A percentile compares a stretch with the other conserved stretches of the same genome.
These are phyloP conservation scores for Deroptyus accipitrinus DNA, from an alignment of 2,113 vertebrate genomes.

Conservation along the genomic window DNA sequence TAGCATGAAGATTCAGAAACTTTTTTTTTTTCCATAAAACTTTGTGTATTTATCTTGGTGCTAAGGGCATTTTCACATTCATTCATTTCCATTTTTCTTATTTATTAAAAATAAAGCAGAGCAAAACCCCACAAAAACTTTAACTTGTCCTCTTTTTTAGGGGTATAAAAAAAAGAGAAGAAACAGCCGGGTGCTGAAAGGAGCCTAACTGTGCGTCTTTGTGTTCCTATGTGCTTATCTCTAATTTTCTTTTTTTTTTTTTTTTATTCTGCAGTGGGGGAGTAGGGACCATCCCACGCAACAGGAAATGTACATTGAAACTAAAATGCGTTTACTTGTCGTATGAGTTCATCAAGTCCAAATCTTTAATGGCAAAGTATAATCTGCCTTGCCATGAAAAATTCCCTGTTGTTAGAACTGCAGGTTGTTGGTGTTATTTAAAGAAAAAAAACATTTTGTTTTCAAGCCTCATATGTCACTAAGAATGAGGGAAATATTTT, in stretches of 20 bases:
- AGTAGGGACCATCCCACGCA: slow-evolving; percentile 9
- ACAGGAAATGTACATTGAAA: slow-evolving; percentile 18
- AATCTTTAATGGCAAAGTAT: slow-evolving; percentile 28
- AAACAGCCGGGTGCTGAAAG: background rate
- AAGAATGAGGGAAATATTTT: background rate
- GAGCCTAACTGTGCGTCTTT: background rate
- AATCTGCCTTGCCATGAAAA: background rate
- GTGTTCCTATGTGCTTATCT: background rate
- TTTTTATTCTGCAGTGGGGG: background rate
- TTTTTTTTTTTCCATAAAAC: slow-evolving; percentile 10
- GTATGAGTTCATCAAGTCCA: slow-evolving; percentile 16
- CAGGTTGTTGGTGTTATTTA: slow-evolving; percentile 17
- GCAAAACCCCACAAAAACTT: background rate
- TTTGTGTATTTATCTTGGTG: background rate
- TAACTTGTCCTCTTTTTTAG: background rate
- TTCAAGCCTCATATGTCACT: background rate
- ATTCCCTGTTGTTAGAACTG: background rate
- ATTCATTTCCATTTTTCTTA: background rate
- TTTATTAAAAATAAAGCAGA: background rate
- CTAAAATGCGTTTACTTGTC: background rate
- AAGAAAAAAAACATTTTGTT: slow-evolving; percentile 16
- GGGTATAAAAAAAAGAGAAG: background rate
- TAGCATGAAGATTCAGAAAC: background rate
- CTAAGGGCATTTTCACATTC: background rate
- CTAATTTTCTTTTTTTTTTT: background rate